A percentile compares a stretch with the other conserved stretches of the same genome.
Evolutionary conservation across 2,113 vertebrate species (phyloP).

Genomic region (Paradoxurus hermaphroditus): DNA sequence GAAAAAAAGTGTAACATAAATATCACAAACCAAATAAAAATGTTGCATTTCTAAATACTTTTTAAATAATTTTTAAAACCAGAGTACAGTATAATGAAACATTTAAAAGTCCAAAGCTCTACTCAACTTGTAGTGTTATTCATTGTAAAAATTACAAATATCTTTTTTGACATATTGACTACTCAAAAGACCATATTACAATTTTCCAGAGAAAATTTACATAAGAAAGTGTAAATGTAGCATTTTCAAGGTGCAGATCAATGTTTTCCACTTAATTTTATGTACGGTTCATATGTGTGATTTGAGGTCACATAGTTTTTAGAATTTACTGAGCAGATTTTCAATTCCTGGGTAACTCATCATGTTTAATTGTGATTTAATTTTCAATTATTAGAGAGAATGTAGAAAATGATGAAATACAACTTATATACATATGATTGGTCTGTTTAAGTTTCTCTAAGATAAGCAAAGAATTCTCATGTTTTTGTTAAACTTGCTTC

Average conservation of each 20-base stretch:
- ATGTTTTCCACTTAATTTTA: background rate
- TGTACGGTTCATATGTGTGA: background rate
- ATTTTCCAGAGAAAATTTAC: background rate
- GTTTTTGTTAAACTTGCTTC: slow-evolving; percentile 34
- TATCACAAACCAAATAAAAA: background rate
- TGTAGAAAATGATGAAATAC: background rate
- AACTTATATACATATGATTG: background rate
- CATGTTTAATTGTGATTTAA: background rate
- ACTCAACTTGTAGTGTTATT: background rate
- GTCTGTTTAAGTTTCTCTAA: slow-evolving; percentile 10
- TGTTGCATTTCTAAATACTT: background rate
- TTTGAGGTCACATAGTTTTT: background rate
- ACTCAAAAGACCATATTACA: background rate
- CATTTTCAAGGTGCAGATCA: background rate
- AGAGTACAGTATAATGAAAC: background rate
- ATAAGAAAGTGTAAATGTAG: background rate
- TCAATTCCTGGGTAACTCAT: background rate
- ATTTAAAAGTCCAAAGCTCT: background rate
- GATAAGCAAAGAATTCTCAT: slow-evolving; percentile 60
- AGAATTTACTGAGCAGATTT: background rate
- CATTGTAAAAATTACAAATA: background rate
- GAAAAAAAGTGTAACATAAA: background rate
- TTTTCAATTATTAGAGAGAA: background rate
- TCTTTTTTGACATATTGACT: background rate
- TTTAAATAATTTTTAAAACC: background rate